Evolutionary conservation across 2,888 invertebrate species (phyloP).

Genomic region (Andricus curvator): DNA sequence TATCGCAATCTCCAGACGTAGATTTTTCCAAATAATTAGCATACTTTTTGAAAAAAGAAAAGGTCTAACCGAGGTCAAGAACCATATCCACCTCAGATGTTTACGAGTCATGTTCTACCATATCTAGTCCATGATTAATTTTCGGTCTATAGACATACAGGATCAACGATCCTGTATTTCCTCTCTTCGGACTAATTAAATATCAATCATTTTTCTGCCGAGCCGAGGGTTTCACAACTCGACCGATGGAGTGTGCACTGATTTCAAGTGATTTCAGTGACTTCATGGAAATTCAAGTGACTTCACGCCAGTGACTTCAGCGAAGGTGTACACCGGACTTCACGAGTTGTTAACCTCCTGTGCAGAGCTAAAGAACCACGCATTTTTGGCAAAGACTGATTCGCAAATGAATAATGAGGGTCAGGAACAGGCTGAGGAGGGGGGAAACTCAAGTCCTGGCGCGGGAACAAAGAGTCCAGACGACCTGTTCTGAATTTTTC

Average conservation of each 20-base stretch:
- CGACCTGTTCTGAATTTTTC: constrained; percentile 52
- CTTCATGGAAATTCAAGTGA: no score
- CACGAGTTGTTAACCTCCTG: no score
- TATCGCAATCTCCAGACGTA: constrained; percentile 20
- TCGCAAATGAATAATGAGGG: neutral
- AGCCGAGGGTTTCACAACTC: no score
- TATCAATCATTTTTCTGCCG: neutral
- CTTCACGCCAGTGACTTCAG: no score
- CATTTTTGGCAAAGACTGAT: neutral
- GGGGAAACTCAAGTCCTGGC: constrained; percentile 37
- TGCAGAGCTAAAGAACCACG: neutral
- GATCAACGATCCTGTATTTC: neutral
- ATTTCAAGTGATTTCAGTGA: no score
- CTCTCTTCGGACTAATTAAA: neutral
- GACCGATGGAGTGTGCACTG: no score
- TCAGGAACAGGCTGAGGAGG: constrained; percentile 8
- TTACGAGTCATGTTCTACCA: neutral
- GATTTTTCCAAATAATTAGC: constrained; percentile 1
- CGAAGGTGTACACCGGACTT: no score
- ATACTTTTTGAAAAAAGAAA: neutral
- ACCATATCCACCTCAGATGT: neutral
- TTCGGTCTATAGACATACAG: neutral
- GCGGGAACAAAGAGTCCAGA: constrained; percentile 50
- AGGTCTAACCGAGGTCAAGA: neutral
- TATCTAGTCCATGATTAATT: neutral